Evolutionary conservation across 2,113 vertebrate genomes (phyloP).

Genomic region (Barnardius zonarius): DNA sequence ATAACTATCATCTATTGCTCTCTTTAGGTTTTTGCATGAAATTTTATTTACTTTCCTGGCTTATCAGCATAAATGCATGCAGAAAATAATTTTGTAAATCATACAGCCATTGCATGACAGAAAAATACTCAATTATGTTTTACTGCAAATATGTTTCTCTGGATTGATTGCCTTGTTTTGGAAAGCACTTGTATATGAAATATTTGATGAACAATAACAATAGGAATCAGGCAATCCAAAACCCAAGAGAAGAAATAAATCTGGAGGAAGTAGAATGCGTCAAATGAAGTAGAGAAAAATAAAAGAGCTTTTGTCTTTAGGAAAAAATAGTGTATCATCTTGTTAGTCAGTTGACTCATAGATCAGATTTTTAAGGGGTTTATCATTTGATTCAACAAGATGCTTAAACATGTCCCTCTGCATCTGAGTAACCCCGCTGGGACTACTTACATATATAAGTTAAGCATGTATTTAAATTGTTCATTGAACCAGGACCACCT

Average conservation of each 20-base stretch:
- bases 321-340: background rate
- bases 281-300: conserved; percentile 2
- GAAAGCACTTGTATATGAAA: conserved; percentile 38
- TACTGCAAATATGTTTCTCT: conserved; percentile 22
- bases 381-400: background rate
- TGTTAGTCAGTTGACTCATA: background rate
- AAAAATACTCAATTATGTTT: conserved; percentile 19
- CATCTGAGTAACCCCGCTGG: background rate
- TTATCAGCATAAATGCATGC: conserved; percentile 23
- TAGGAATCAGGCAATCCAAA: conserved; percentile 16
- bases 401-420: background rate
- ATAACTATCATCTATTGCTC: conserved; percentile 20
- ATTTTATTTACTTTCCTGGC: conserved; percentile 45
- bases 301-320: background rate
- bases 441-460: background rate
- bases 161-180: conserved; percentile 48
- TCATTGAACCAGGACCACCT: background rate
- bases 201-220: conserved; percentile 37
- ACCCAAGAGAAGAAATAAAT: conserved; percentile 27
- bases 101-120: background rate
- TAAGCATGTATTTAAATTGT: background rate
- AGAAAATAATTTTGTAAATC: conserved; percentile 38
- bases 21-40: conserved; percentile 5
- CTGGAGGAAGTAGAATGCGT: background rate
- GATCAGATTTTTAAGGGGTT: background rate